Percentiles rank a stretch among this genome's conserved stretches.
phyloP scores from a whole-genome alignment of 1,140 invertebrate genomes.

The Cataglyphis hispanica region DNA sequence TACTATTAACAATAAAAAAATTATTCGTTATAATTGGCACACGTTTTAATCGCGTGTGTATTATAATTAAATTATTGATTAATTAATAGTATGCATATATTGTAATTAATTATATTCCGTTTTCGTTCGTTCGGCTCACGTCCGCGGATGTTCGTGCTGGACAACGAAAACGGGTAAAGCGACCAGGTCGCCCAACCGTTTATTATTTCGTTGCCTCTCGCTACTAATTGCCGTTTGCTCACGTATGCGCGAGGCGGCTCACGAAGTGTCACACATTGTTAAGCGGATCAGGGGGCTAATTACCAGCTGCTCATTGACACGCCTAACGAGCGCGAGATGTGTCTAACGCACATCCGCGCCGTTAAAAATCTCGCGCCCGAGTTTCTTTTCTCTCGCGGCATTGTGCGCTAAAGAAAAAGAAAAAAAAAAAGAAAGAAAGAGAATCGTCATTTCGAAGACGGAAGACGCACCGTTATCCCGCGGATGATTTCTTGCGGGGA shows the following conservation, averaged over 20 bases:
- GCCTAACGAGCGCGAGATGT: slow-evolving; percentile 47
- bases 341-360: not conserved
- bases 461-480: slow-evolving; percentile 52
- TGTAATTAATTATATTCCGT: not conserved
- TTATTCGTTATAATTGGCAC: not conserved
- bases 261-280: slow-evolving; percentile 56
- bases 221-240: slow-evolving; percentile 49
- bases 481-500: slow-evolving; percentile 48
- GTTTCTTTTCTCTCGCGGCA: not conserved
- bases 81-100: no score
- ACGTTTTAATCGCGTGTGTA: not conserved
- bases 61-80: not conserved
- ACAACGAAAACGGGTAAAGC: slow-evolving; percentile 36
- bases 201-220: not conserved
- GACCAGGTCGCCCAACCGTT: slow-evolving; percentile 24
- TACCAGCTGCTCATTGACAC: slow-evolving; percentile 45
- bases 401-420: slow-evolving; percentile 19
- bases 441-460: slow-evolving; percentile 30
- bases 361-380: slow-evolving; percentile 31
- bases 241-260: slow-evolving; percentile 12
- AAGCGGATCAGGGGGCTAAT: slow-evolving; percentile 53
- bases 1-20: not conserved
- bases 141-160: no score
- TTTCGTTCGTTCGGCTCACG: not conserved
- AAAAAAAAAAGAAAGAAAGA: not conserved